Conservation (phyloP, 2,888 invertebrate species). For the Rotaria sp. region DNA sequence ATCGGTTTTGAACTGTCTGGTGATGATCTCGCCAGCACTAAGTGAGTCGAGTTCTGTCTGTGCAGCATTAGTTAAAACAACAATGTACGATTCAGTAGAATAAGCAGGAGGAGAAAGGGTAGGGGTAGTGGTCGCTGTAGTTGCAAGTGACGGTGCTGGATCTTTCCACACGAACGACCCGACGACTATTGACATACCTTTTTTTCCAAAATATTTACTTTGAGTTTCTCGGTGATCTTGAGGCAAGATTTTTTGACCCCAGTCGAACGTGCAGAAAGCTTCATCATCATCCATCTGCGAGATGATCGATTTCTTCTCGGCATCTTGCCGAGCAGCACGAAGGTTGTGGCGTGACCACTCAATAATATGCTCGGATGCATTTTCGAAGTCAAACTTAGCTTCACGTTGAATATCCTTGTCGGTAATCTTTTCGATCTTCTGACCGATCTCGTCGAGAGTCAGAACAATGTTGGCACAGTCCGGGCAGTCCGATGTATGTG, state of each 20-base stretch:
- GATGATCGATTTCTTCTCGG: neutral
- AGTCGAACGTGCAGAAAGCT: neutral
- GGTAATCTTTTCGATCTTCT: neutral
- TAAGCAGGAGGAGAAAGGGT: neutral
- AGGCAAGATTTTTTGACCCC: constrained; percentile 1
- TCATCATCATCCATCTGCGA: neutral
- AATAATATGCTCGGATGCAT: neutral
- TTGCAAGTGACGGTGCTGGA: neutral
- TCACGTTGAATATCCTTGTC: neutral
- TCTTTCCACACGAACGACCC: neutral
- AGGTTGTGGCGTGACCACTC: neutral
- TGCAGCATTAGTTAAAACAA: neutral
- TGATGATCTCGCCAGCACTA: neutral
- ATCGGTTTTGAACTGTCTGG: neutral
- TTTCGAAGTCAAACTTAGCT: neutral
- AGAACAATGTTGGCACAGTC: neutral
- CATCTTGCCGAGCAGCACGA: neutral
- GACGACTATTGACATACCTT: neutral
- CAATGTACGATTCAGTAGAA: neutral
- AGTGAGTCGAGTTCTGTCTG: neutral
- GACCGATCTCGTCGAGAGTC: neutral
- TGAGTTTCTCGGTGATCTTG: neutral
- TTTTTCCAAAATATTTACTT: neutral
- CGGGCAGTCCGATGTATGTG: neutral
- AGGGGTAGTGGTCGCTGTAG: neutral